Evolutionary conservation across 1,140 invertebrate species (phyloP), one percentile per base, ranked within the genome.

Genomic region (Drosophila kepulauana): DNA sequence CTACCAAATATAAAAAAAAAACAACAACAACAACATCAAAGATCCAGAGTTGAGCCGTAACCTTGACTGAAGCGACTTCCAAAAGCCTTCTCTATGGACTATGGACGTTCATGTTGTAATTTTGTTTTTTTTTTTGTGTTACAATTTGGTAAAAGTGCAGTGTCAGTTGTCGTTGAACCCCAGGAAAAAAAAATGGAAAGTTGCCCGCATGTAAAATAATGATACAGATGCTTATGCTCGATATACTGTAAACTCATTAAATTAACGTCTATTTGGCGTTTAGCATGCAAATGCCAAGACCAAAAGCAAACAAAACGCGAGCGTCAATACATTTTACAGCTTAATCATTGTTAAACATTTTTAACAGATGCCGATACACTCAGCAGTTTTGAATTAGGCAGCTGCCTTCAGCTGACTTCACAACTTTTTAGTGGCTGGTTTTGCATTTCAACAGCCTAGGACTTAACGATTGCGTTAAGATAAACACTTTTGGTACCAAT

Each of bases 131-230:
- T 20, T 25, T 25, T 25, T 25, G 20, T 88, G 73, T 82, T 73
- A 87, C 73, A 71, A 62, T 70, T 75, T 75, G 54, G 80, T 88
- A 88, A 88, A 88, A 88, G 84, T 88, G 84, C 84, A 88, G 51
- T 73, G 85, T 88, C 85, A 88, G 80, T 89, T 78, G 82, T 82
- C 82, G 79, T 88, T 89, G 85, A 82, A 88, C 85, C 67, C 78
- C 16, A 49, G 45, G 46, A 54, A 62, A 62, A 62, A 62, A 81
- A 86, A 87, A 87, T 84, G 74, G 84, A 89, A 87, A 88, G 80
- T 71, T 58, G 35, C 11, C 10, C 51, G 33, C 35, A 48, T 28
- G 15, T 30, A 33, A 48, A 4, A 46, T 33, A 46, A n/a, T 30
- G 25, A 30, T 48, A 49, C 33, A 38, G 41, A 15, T 45, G 41